phyloP scores from a whole-genome alignment of 2,888 invertebrate genomes.

The Catonia carolina region DNA sequence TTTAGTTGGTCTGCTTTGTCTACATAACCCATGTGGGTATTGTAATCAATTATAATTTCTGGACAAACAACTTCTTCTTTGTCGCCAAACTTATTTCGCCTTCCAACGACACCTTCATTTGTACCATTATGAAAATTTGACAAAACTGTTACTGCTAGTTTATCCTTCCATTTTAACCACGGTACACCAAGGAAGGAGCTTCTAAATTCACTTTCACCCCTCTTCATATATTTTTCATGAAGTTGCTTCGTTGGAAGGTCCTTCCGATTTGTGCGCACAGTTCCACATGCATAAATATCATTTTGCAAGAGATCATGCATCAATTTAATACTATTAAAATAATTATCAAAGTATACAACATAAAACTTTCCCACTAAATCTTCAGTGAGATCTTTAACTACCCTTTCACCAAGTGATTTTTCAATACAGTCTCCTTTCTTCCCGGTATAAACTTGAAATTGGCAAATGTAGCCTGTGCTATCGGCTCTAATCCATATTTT shows the following conservation, averaged over 20 bases:
- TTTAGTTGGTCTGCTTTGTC: slow-evolving; percentile 38
- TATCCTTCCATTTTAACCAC: slow-evolving; percentile 32
- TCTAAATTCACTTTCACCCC: not conserved
- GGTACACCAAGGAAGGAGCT: slow-evolving; percentile 27
- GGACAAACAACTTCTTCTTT: slow-evolving; percentile 32
- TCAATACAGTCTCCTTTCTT: not conserved
- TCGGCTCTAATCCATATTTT: not conserved
- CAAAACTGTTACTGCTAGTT: slow-evolving; percentile 28
- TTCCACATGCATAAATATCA: not conserved
- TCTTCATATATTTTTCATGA: not conserved
- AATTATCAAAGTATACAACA: not conserved
- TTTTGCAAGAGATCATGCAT: not conserved
- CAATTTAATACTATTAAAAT: not conserved
- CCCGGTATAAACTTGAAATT: not conserved
- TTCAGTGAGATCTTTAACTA: too few relatives aligned
- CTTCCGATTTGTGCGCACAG: not conserved
- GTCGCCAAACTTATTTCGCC: slow-evolving; percentile 33
- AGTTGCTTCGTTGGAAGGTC: not conserved
- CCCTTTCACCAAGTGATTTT: not conserved
- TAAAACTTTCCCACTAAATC: not conserved
- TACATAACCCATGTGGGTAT: slow-evolving; percentile 37
- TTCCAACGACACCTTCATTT: not conserved
- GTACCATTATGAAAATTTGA: slow-evolving; percentile 29
- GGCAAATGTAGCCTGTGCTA: not conserved
- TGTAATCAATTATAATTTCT: slow-evolving; percentile 35